These are phyloP conservation scores for Leptopilina clavipes DNA, from an alignment of 1,140 invertebrate genomes.

Conservation along the genomic window DNA sequence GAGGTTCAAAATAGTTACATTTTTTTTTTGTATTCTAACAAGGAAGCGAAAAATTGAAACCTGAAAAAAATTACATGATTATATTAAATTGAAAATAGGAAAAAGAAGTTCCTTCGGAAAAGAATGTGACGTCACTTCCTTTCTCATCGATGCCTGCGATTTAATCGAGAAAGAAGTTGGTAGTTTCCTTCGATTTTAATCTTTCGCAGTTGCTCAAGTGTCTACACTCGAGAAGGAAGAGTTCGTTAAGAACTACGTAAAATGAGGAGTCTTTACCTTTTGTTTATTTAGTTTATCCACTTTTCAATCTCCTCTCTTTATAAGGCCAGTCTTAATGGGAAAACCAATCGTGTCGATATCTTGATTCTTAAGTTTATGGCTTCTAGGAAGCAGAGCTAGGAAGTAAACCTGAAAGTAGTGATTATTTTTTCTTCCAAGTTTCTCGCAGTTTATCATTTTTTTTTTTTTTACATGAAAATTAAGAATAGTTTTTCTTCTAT, in stretches of 20 bases:
- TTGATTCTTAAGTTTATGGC: conserved; percentile 17
- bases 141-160: conserved; percentile 1
- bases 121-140: conserved; percentile 51
- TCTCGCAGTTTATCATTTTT: too few relatives aligned
- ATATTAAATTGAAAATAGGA: too few relatives aligned
- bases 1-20: too few relatives aligned
- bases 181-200: conserved; percentile 40
- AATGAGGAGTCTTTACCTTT: conserved; percentile 15
- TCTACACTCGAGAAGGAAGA: neutral
- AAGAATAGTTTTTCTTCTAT: too few relatives aligned
- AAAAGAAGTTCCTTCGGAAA: neutral
- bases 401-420: conserved; percentile 1
- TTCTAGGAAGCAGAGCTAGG: too few relatives aligned
- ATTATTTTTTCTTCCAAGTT: too few relatives aligned
- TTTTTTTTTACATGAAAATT: too few relatives aligned
- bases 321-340: neutral
- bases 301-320: conserved; percentile 7
- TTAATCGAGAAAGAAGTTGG: conserved; percentile 20
- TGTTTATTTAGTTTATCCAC: conserved; percentile 29
- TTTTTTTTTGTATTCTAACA: too few relatives aligned
- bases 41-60: too few relatives aligned
- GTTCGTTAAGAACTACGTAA: neutral
- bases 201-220: conserved; percentile 33
- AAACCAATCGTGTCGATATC: conserved; percentile 9
- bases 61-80: too few relatives aligned